A percentile compares a stretch with the other conserved stretches of the same genome.
Conservation (phyloP, 1,140 invertebrate species). For the Caerostris extrusa region DNA sequence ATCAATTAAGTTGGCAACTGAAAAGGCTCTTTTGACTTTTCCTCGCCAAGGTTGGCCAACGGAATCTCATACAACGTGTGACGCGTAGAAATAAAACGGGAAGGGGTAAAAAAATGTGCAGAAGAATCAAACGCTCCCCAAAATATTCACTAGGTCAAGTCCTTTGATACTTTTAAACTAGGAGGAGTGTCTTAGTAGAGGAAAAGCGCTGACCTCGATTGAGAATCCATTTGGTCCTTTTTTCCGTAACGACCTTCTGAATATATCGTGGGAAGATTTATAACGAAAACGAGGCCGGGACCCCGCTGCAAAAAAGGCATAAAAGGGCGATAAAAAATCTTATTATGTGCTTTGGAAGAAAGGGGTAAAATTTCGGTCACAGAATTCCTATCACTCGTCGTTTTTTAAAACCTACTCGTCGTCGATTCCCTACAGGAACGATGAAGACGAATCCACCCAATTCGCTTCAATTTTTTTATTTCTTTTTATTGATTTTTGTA, state of each 20-base stretch:
- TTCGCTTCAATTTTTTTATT: slow-evolving; percentile 44
- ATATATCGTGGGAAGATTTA: slow-evolving; percentile 76
- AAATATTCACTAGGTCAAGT: slow-evolving; percentile 74
- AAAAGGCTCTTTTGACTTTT: slow-evolving; percentile 29
- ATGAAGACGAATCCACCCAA: slow-evolving; percentile 56
- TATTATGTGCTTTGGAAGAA: slow-evolving; percentile 74
- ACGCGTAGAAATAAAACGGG: slow-evolving; percentile 30
- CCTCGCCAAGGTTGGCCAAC: slow-evolving; percentile 34
- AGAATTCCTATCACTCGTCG: slow-evolving; percentile 55
- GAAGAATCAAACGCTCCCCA: slow-evolving; percentile 54
- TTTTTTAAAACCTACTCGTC: slow-evolving; percentile 44
- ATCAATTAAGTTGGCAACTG: slow-evolving; percentile 66
- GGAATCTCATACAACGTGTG: slow-evolving; percentile 28
- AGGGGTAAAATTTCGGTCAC: slow-evolving; percentile 77
- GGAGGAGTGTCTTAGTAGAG: slow-evolving; percentile 34
- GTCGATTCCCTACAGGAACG: slow-evolving; percentile 18
- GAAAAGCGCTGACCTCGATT: slow-evolving; percentile 72
- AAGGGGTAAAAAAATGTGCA: slow-evolving; percentile 46
- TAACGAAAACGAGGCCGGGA: slow-evolving; percentile 75
- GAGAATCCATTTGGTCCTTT: slow-evolving; percentile 37
- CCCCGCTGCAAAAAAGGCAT: slow-evolving; percentile 67
- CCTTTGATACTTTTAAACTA: slow-evolving; percentile 38
- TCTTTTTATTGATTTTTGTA: slow-evolving; percentile 7
- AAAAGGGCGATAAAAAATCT: slow-evolving; percentile 76
- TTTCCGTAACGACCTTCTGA: slow-evolving; percentile 43